Conservation (phyloP, 2,113 vertebrate species). For the Ammodytes dubius region DNA sequence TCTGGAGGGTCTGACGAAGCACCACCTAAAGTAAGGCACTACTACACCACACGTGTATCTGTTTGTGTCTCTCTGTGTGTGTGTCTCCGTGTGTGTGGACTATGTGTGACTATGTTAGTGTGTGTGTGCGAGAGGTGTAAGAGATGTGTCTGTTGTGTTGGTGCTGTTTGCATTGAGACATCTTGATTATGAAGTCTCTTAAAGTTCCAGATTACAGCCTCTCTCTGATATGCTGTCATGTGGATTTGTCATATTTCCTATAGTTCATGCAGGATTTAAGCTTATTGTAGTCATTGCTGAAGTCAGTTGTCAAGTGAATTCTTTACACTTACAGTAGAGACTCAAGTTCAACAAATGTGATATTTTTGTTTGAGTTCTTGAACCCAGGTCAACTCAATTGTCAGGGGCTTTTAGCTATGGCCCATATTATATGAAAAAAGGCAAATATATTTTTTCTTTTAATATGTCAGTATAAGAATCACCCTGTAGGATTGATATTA, state of each 20-base stretch:
- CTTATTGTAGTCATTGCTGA: background rate
- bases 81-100: background rate
- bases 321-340: background rate
- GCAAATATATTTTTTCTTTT: background rate
- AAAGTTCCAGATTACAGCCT: background rate
- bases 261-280: background rate
- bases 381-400: background rate
- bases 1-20: conserved; percentile 96
- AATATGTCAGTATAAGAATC: background rate
- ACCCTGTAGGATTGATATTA: background rate
- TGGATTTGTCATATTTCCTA: background rate
- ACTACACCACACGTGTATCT: background rate
- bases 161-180: conserved; percentile 1
- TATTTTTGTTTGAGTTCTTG: background rate
- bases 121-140: conserved; percentile 13
- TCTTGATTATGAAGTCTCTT: background rate
- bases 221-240: background rate
- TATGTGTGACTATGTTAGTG: too few species aligned
- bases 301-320: background rate
- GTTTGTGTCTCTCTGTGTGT: background rate
- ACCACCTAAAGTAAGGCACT: conserved; percentile 92
- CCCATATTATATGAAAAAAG: background rate
- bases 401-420: background rate
- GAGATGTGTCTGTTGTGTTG: conserved; percentile 10
- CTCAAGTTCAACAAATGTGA: background rate